Base-by-base conservation (phyloP, 2,797 vertebrate species). In the Arctocebus calabarensis region DNA sequence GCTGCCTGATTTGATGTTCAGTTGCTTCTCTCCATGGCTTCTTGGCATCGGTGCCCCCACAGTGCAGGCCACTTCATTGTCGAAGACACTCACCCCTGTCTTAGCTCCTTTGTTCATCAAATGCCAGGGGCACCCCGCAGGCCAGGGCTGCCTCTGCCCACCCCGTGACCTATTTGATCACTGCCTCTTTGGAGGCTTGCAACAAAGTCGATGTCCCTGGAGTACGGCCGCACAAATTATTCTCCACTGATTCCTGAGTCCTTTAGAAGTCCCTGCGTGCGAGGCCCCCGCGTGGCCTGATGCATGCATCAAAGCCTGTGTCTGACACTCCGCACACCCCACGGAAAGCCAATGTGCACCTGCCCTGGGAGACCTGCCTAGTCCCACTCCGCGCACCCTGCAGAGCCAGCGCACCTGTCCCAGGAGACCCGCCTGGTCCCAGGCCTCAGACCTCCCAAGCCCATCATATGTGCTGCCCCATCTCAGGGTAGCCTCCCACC, bases 131-230 rank as follows among this genome's bases (percentile, higher is more conserved):
- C 2, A 27, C 29, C 1, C 16, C 4, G 11, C 6, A 0, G 64
- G 70, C 88, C 93, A 79, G 79, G 86, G n/a, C 59, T 3, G 0
- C 22, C 9, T 29, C 79, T 0, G 34, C 78, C 78, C 19, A 32
- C 48, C 75, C 84, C 88, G 25, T 70, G 92, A 82, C 96, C 90
- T 71, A 6, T 87, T 75, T 94, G 94, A 48, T 52, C 55, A 14
- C 2, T 1, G 71, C 87, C 27, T 92, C 40, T 95, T 95, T 79
- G 77, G 96, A 88, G 92, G 19, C 57, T 20, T 0, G 0, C 52
- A 68, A 32, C 81, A 13, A 87, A 90, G 91, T 70, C 79, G 85
- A 93, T 84, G 34, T 96, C 93, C 64, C 91, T 19, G 0, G 62
- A n/a, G 66, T 0, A 29, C 17, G 27, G 29, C 88, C 20, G 0